phyloP scores from a whole-genome alignment of 1,140 invertebrate genomes.

The Cyphomyrmex costatus region DNA sequence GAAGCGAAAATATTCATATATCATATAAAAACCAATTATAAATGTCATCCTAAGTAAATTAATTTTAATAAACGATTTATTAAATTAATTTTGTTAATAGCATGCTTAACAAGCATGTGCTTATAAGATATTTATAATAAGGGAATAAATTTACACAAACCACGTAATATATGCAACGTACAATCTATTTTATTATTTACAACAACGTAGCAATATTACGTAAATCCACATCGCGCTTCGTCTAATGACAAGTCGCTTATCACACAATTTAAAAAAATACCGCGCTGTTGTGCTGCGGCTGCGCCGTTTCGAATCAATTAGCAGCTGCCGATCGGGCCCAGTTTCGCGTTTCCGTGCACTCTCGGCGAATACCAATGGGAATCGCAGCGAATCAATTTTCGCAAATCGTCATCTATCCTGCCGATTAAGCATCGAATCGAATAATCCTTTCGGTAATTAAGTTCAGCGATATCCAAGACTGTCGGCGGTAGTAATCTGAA shows the following conservation, averaged over 20 bases:
- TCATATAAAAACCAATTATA: too few relatives aligned
- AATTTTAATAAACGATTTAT: too few relatives aligned
- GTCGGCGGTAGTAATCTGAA: background rate
- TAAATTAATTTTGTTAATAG: too few relatives aligned
- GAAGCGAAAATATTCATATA: too few relatives aligned
- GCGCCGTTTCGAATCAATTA: background rate
- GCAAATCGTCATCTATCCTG: background rate
- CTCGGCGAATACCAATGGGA: background rate
- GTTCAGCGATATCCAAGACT: background rate
- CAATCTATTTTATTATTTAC: constrained; percentile 83
- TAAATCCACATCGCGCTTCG: constrained; percentile 73
- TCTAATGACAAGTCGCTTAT: constrained; percentile 73
- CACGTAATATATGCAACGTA: constrained; percentile 76
- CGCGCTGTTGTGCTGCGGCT: constrained; percentile 37
- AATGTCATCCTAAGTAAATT: too few relatives aligned
- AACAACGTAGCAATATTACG: constrained; percentile 79
- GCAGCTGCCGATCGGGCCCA: background rate
- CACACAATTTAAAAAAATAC: constrained; percentile 80
- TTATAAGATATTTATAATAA: background rate
- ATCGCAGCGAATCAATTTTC: background rate
- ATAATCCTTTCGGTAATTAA: background rate
- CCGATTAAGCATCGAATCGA: background rate
- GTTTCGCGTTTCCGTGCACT: background rate
- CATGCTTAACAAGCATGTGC: background rate
- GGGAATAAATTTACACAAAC: constrained; percentile 15